Evolutionary conservation across 2,113 vertebrate species (phyloP), one percentile per base, ranked within the genome.

Genomic region (Meleagris gallopavo): DNA sequence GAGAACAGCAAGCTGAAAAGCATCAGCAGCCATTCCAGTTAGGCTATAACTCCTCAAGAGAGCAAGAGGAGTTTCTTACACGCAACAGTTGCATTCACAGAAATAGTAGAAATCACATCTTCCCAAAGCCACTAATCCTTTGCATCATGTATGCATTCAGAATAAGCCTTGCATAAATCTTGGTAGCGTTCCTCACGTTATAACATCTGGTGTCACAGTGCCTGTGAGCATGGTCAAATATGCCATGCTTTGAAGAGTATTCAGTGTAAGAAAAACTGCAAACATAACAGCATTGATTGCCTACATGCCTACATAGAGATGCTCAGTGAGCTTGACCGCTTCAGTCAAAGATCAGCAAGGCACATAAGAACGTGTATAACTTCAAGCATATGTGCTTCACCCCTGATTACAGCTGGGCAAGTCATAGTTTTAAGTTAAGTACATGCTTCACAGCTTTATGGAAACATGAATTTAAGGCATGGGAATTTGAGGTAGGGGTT

Each of bases 61-160:
- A 65, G 22, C 13, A 25, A 2, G 5, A 22, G 48, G 32, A 3
- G 86, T 88, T 75, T 65, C 65, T 83, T 69, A 21, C 1, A 17
- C 22, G 21, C 32, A 71, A 58, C 22, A 60, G n/a, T 45, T 40
- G 17, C 32, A 38, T 70, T 89, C 82, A 89, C 41, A 85, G 34
- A 67, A 89, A 40, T 58, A 67, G 46, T 93, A 73, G 89, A 93
- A 90, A 52, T 22, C 79, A 75, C 76, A 52, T 83, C 69, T 83
- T 75, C 38, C 38, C 58, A 71, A 48, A 94, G 50, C 40, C 38
- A 27, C 29, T 24, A 61, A 40, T 43, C 36, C 52, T 83, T 64
- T 73, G 57, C 57, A 71, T 57, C 27, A 30, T n/a, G 19, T 72
- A 24, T 22, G 25, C 40, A n/a, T 90, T 65, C 64, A 61, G 52